Evolutionary conservation across 2,888 invertebrate genomes (phyloP).

Genomic region (Cataglyphis albicans): DNA sequence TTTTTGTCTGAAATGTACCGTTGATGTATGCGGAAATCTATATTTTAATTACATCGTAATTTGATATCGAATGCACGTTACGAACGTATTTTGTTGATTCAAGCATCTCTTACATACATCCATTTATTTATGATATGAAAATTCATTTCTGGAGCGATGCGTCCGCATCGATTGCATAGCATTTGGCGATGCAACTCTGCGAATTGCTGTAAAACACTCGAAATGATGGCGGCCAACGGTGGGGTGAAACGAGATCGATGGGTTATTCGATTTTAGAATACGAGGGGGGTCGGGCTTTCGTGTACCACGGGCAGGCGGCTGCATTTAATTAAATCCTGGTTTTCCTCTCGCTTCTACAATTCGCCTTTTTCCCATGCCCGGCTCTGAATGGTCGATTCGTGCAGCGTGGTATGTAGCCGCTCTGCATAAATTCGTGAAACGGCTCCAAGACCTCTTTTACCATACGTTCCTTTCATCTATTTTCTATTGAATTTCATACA

Average conservation of each 20-base stretch:
- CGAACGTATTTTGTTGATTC: conserved; percentile 22
- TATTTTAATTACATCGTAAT: conserved; percentile 38
- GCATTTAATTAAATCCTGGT: conserved; percentile 75
- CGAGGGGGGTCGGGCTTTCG: conserved; percentile 24
- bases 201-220: conserved; percentile 62
- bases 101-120: conserved; percentile 1
- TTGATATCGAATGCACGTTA: not conserved
- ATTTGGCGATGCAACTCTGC: conserved; percentile 54
- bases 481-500: conserved; percentile 15
- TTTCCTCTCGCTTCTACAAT: conserved; percentile 57
- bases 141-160: conserved; percentile 49
- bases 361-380: conserved; percentile 38
- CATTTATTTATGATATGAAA: conserved; percentile 47
- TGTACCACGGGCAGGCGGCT: conserved; percentile 57
- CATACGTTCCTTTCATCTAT: not conserved
- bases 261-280: conserved; percentile 69
- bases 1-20: not conserved
- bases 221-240: conserved; percentile 41
- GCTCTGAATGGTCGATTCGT: conserved; percentile 33
- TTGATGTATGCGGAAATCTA: not conserved
- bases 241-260: conserved; percentile 61
- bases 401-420: conserved; percentile 28
- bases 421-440: conserved; percentile 51
- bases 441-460: conserved; percentile 14
- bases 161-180: conserved; percentile 18